Conservation (phyloP, 2,888 invertebrate species). For the Clanis bilineata region DNA sequence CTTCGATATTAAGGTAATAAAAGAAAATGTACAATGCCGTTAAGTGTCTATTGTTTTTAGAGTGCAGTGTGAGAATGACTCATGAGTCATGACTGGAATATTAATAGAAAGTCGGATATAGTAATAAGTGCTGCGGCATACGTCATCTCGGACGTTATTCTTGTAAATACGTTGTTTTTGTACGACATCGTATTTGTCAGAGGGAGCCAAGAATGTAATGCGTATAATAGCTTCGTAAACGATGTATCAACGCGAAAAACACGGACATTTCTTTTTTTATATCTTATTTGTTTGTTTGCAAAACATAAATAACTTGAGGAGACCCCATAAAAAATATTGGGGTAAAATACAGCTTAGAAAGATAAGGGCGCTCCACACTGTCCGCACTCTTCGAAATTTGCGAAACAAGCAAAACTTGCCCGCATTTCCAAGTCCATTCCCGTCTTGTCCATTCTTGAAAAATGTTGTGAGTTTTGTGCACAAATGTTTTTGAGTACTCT, state of each 20-base stretch:
- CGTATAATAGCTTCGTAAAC: slow-evolving; percentile 62
- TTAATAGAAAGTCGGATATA: not conserved
- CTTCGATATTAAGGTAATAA: too few relatives aligned
- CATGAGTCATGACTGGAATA: not conserved
- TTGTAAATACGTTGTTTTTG: slow-evolving; percentile 53
- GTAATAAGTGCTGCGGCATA: slow-evolving; percentile 16
- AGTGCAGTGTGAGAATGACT: too few relatives aligned
- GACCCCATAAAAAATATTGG: slow-evolving; percentile 13
- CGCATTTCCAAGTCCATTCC: not conserved
- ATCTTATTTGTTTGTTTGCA: slow-evolving; percentile 34
- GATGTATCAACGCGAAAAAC: slow-evolving; percentile 49
- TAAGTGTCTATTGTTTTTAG: too few relatives aligned
- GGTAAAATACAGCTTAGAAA: slow-evolving; percentile 7
- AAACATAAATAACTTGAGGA: slow-evolving; percentile 17
- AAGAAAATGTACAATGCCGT: too few relatives aligned
- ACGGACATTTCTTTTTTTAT: slow-evolving; percentile 33
- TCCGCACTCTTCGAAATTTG: slow-evolving; percentile 1
- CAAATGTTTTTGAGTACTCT: not conserved
- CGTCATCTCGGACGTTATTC: slow-evolving; percentile 42
- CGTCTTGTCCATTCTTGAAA: slow-evolving; percentile 6
- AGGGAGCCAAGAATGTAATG: slow-evolving; percentile 67
- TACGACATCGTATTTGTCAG: slow-evolving; percentile 38
- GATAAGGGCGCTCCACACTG: slow-evolving; percentile 6
- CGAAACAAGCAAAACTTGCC: slow-evolving; percentile 8
- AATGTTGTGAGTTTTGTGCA: not conserved